phyloP scores from a whole-genome alignment of 2,113 vertebrate species.

The Albula goreensis region DNA sequence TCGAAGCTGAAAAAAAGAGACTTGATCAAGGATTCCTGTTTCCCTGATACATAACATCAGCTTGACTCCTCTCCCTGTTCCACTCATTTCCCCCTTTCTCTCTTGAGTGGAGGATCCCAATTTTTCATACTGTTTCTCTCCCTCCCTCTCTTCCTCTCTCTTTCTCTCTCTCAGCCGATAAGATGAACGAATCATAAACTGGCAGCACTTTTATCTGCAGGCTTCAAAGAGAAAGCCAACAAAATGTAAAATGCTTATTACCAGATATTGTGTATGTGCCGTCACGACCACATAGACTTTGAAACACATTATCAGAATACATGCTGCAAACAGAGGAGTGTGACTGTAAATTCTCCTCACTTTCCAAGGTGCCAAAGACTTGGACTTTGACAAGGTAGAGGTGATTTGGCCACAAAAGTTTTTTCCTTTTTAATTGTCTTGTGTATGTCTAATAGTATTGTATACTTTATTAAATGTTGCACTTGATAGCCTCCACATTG shows the following conservation, averaged over 20 bases:
- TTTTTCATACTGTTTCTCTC: background rate
- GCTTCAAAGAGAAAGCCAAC: slow-evolving; percentile 64
- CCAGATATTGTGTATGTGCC: slow-evolving; percentile 10
- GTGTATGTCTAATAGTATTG: background rate
- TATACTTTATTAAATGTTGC: background rate
- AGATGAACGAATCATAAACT: slow-evolving; percentile 42
- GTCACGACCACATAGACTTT: background rate
- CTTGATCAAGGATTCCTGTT: slow-evolving; percentile 40
- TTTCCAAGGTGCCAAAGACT: background rate
- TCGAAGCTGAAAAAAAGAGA: slow-evolving; percentile 23
- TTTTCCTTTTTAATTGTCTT: background rate
- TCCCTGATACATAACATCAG: slow-evolving; percentile 13
- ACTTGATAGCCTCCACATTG: background rate
- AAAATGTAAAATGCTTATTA: slow-evolving; percentile 53
- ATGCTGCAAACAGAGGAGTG: background rate
- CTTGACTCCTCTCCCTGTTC: background rate
- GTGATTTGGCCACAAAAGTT: background rate
- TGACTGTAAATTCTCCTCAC: background rate
- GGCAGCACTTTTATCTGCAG: slow-evolving; percentile 55
- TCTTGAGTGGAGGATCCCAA: background rate
- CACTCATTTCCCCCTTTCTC: background rate
- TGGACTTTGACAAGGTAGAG: no score
- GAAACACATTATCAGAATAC: background rate
- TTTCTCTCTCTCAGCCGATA: slow-evolving; percentile 21
- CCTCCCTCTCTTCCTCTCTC: background rate